Evolutionary conservation across 2,797 vertebrate species (phyloP).

Genomic region (Mionectes olivaceus): DNA sequence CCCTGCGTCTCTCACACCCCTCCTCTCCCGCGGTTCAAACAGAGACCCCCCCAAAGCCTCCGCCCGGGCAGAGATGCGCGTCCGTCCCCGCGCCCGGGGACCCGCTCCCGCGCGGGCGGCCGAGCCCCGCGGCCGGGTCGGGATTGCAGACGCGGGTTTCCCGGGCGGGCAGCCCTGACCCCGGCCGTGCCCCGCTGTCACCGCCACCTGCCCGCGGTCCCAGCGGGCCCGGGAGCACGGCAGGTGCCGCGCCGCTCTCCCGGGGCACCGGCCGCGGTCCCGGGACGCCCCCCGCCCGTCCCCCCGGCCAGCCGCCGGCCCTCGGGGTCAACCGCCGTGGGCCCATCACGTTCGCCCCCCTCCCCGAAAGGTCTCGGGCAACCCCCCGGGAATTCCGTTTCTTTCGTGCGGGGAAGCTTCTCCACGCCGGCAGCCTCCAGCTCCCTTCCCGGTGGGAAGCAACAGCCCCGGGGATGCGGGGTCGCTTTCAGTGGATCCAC

Average conservation of each 20-base stretch:
- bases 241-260: slow-evolving; percentile 59
- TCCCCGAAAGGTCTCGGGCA: background rate
- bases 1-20: background rate
- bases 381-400: slow-evolving; percentile 29
- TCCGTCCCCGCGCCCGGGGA: background rate
- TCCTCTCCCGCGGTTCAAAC: background rate
- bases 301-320: background rate
- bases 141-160: background rate
- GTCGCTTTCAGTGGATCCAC: background rate
- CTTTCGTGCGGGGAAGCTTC: background rate
- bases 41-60: background rate
- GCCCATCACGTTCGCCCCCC: background rate
- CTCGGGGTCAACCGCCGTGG: background rate
- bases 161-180: background rate
- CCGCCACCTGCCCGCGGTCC: slow-evolving; percentile 66
- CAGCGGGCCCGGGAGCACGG: slow-evolving; percentile 12
- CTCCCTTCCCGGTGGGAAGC: background rate
- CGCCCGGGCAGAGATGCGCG: background rate
- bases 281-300: too few relatives aligned
- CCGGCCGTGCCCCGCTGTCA: background rate
- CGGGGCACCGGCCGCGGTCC: background rate
- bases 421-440: background rate
- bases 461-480: background rate
- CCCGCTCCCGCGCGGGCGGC: background rate
- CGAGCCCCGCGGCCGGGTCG: background rate